A percentile compares a stretch with the other conserved stretches of the same genome.
phyloP scores from a whole-genome alignment of 2,797 vertebrate genomes.

The Alcedo atthis region DNA sequence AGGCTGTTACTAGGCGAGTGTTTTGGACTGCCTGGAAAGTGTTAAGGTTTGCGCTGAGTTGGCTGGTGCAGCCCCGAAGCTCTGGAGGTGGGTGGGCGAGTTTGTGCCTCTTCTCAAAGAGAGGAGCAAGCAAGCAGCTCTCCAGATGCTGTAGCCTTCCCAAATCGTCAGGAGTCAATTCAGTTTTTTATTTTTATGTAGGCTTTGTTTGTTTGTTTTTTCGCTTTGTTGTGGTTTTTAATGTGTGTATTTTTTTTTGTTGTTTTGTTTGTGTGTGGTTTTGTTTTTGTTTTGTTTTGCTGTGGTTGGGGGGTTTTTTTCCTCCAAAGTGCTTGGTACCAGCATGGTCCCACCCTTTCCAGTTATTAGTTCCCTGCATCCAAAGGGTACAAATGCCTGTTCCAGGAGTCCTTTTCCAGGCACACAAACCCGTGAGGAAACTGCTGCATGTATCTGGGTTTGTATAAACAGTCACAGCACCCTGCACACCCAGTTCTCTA shows the following conservation, averaged over 20 bases:
- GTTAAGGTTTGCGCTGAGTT: not conserved
- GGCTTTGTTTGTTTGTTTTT: not conserved
- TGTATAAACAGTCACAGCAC: not conserved
- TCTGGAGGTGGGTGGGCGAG: not conserved
- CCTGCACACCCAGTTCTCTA: not conserved
- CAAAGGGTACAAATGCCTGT: constrained; percentile 20
- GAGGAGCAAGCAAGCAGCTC: fast-evolving
- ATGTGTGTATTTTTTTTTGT: too few species aligned
- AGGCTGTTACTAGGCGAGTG: not conserved
- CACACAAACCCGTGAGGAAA: not conserved
- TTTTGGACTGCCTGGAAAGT: not conserved
- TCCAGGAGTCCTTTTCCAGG: not conserved
- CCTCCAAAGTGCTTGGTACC: not conserved
- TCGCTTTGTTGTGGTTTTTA: too few species aligned
- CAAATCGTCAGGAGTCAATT: not conserved
- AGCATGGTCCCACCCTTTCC: constrained; percentile 47
- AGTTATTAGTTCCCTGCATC: not conserved
- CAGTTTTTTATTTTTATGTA: not conserved
- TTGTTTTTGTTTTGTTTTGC: too few species aligned
- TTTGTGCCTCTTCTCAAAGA: fast-evolving
- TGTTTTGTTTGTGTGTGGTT: too few species aligned
- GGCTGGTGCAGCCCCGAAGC: not conserved
- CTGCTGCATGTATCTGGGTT: not conserved
- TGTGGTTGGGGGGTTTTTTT: not conserved
- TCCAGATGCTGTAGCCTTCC: not conserved